Evolutionary conservation across 2,888 invertebrate genomes (phyloP).

Genomic region (Agrypnus murinus): DNA sequence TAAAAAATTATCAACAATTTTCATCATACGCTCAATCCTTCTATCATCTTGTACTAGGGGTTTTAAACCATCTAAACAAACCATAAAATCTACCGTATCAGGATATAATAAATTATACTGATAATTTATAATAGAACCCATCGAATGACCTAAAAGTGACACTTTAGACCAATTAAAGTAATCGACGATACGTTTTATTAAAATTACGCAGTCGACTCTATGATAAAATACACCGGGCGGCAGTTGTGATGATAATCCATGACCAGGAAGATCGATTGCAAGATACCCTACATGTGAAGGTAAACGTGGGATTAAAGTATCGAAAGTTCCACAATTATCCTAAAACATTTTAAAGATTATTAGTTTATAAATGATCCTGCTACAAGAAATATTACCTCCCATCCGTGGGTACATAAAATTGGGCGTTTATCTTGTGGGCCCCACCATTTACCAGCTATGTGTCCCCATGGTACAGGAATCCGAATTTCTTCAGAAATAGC

Average conservation of each 20-base stretch:
- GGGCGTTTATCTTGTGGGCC: too few relatives aligned
- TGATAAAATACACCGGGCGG: constrained; percentile 77
- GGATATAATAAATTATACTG: constrained; percentile 78
- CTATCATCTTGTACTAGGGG: constrained; percentile 56
- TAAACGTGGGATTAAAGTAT: constrained; percentile 79
- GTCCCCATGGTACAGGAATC: constrained; percentile 89
- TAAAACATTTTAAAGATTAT: too few relatives aligned
- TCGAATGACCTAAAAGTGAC: constrained; percentile 80
- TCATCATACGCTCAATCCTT: too few relatives aligned
- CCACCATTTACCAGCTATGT: constrained; percentile 89
- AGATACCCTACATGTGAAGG: constrained; percentile 71
- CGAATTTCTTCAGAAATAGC: constrained; percentile 77
- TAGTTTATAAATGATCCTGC: too few relatives aligned
- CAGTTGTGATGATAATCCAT: constrained; percentile 81
- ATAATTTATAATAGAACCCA: constrained; percentile 78
- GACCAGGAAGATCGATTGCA: constrained; percentile 81
- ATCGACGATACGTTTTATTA: constrained; percentile 74
- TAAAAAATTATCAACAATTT: constrained; percentile 73
- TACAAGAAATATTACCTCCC: too few relatives aligned
- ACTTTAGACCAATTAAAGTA: constrained; percentile 82
- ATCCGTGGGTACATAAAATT: constrained; percentile 84
- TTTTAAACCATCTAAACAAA: constrained; percentile 75
- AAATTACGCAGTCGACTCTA: constrained; percentile 68
- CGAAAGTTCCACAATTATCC: constrained; percentile 86
- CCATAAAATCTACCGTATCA: constrained; percentile 75